These are phyloP conservation scores for Echinops telfairi DNA, from an alignment of 2,113 vertebrate species.

Conservation along the genomic window DNA sequence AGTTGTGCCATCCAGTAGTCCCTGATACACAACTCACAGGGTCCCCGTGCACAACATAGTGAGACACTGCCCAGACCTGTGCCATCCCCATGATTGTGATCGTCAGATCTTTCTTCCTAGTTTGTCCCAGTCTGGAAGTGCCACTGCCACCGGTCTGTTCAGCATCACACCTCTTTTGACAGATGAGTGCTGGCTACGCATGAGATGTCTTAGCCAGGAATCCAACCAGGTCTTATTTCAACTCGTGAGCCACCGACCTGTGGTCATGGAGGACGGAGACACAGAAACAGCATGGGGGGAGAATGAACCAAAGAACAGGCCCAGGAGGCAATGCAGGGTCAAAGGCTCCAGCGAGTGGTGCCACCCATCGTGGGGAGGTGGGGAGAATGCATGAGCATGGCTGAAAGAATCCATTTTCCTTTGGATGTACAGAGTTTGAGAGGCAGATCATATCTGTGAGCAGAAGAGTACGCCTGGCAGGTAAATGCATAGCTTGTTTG, in stretches of 20 bases:
- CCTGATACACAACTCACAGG: not conserved
- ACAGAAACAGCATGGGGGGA: not conserved
- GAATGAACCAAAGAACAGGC: not conserved
- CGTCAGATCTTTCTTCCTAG: not conserved
- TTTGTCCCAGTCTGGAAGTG: not conserved
- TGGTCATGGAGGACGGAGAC: too few relatives aligned
- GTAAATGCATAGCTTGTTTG: not conserved
- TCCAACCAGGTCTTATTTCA: not conserved
- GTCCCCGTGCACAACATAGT: too few relatives aligned
- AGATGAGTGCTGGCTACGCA: too few relatives aligned
- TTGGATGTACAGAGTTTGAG: not conserved
- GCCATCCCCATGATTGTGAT: not conserved
- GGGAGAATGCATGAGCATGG: not conserved
- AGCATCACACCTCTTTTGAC: not conserved
- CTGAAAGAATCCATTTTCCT: not conserved
- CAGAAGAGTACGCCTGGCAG: not conserved
- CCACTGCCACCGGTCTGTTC: not conserved
- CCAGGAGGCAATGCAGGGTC: not conserved
- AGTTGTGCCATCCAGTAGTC: not conserved
- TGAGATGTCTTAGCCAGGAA: not conserved
- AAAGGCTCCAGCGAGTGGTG: not conserved
- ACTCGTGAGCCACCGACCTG: not conserved
- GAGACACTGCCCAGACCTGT: not conserved
- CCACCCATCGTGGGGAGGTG: accelerated
- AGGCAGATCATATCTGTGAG: not conserved